phyloP scores from a whole-genome alignment of 92 coral and sea anemone species.

The Metridium senile region DNA sequence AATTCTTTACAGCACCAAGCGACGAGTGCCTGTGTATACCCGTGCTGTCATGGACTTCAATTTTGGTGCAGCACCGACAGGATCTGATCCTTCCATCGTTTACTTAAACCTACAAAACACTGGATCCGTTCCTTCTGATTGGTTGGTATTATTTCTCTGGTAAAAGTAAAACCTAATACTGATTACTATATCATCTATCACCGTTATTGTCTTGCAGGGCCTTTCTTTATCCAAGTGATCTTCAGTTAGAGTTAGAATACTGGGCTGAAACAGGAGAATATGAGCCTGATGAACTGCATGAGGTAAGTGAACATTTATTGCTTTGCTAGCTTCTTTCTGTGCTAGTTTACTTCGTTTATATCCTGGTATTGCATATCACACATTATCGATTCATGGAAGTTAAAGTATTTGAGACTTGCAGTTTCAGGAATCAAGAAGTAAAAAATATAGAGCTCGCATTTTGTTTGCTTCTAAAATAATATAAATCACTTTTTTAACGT shows the following conservation, averaged over 20 bases:
- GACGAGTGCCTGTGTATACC: constrained; percentile 92
- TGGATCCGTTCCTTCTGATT: constrained; percentile 92
- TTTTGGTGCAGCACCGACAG: constrained; percentile 88
- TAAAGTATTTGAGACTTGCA: too few relatives aligned
- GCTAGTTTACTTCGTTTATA: too few relatives aligned
- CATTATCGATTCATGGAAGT: too few relatives aligned
- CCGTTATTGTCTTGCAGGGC: constrained; percentile 54
- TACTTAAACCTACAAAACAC: constrained; percentile 85
- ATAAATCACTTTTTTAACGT: too few relatives aligned
- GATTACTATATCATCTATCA: neutral
- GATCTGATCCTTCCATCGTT: constrained; percentile 67
- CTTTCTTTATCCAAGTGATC: constrained; percentile 93
- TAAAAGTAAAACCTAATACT: too few relatives aligned
- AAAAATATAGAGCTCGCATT: too few relatives aligned
- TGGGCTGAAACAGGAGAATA: constrained; percentile 99
- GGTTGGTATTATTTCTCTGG: constrained; percentile 57
- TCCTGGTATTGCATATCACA: too few relatives aligned
- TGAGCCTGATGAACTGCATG: constrained; percentile 88
- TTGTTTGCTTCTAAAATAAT: too few relatives aligned
- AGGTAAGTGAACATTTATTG: constrained; percentile 47
- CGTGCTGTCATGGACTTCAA: constrained; percentile 93
- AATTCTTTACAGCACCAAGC: constrained; percentile 63
- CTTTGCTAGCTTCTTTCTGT: neutral
- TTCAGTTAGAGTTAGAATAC: constrained; percentile 94
- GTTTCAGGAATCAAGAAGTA: too few relatives aligned